A percentile compares a stretch with the other conserved stretches of the same genome.
These are phyloP conservation scores for Caenorhabditis plicata DNA, from an alignment of 2,888 invertebrate species.

Conservation along the genomic window DNA sequence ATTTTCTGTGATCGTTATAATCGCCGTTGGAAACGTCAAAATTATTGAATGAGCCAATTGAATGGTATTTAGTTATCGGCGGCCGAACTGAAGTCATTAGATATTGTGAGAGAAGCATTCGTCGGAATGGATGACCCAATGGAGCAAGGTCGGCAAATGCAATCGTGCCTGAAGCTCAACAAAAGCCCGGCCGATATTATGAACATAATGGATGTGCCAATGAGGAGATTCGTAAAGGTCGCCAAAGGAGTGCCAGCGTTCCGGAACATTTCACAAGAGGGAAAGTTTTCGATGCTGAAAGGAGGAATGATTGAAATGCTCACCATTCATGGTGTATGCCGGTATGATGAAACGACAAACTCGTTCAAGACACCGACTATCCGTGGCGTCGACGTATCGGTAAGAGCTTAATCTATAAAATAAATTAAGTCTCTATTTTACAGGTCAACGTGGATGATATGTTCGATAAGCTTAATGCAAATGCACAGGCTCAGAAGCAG, in stretches of 20 bases:
- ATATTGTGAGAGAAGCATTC: conserved; percentile 51
- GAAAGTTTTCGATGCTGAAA: conserved; percentile 62
- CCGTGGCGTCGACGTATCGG: conserved; percentile 26
- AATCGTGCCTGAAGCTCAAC: conserved; percentile 47
- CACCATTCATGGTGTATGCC: conserved; percentile 58
- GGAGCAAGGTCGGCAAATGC: conserved; percentile 44
- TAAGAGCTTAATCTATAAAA: too few relatives aligned
- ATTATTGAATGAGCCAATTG: neutral
- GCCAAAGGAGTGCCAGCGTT: conserved; percentile 58
- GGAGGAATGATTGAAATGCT: conserved; percentile 63
- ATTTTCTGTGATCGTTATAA: too few relatives aligned
- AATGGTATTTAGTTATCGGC: conserved; percentile 5
- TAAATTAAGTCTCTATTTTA: too few relatives aligned
- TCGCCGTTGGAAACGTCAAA: neutral
- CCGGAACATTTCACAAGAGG: conserved; percentile 57
- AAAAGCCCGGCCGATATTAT: conserved; percentile 57
- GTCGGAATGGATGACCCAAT: conserved; percentile 57
- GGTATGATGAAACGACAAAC: conserved; percentile 48
- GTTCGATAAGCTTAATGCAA: conserved; percentile 57
- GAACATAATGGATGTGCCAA: conserved; percentile 63
- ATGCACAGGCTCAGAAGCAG: conserved; percentile 42
- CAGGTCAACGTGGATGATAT: conserved; percentile 43
- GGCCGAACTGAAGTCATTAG: conserved; percentile 54
- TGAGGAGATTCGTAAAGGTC: conserved; percentile 62
- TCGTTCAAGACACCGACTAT: conserved; percentile 52